These are phyloP conservation scores for Gymnoscelis rufifasciata DNA, from an alignment of 2,888 invertebrate genomes.

Conservation along the genomic window DNA sequence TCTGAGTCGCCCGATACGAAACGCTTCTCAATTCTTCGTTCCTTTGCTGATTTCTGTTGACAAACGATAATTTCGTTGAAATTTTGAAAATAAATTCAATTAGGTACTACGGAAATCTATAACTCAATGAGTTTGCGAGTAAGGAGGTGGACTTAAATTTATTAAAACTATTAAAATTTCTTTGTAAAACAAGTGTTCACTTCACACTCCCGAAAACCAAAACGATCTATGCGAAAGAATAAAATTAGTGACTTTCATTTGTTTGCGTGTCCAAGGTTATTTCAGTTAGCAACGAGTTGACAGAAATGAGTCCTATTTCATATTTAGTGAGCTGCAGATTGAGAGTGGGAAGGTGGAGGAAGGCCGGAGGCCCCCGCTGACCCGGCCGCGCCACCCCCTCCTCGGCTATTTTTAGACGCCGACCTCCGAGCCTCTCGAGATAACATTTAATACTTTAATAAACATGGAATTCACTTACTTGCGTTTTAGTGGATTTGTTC, in stretches of 20 bases:
- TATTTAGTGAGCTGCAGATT: constrained; percentile 19
- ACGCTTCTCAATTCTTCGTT: constrained; percentile 79
- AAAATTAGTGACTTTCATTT: no score
- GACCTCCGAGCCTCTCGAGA: constrained; percentile 41
- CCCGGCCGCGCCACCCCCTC: constrained; percentile 67
- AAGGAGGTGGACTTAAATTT: no score
- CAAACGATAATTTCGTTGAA: constrained; percentile 34
- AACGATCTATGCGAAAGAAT: no score
- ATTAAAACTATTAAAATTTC: no score
- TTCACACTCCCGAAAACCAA: no score
- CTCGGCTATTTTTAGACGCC: constrained; percentile 73
- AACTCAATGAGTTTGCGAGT: no score
- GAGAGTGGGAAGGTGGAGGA: constrained; percentile 24
- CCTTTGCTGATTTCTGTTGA: constrained; percentile 54
- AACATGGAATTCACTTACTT: constrained; percentile 69
- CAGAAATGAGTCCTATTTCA: background rate
- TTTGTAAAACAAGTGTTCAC: no score
- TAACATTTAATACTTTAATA: constrained; percentile 27
- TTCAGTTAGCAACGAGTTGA: background rate
- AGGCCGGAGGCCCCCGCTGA: constrained; percentile 45
- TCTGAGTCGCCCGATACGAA: constrained; percentile 82
- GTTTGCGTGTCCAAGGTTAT: no score
- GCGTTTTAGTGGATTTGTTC: constrained; percentile 67
- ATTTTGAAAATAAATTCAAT: no score
- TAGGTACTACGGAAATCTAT: no score